A percentile compares a stretch with the other conserved stretches of the same genome.
phyloP scores from a whole-genome alignment of 2,797 vertebrate genomes.

The Falco naumanni region DNA sequence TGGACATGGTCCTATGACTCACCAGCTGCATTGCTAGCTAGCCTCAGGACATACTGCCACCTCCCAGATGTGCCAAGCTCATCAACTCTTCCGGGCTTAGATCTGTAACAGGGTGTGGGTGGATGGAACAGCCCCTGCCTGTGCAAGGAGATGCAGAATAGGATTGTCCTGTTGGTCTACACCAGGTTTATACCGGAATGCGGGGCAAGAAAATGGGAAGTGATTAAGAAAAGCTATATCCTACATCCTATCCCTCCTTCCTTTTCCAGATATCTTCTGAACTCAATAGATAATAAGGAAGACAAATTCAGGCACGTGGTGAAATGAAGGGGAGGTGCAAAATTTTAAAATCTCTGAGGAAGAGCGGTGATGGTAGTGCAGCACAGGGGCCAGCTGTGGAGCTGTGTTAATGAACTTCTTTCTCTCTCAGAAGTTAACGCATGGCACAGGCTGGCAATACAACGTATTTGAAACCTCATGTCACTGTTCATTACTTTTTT shows the following conservation, averaged over 20 bases:
- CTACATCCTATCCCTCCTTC: background rate
- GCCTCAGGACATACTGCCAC: background rate
- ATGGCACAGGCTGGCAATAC: background rate
- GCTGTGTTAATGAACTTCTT: background rate
- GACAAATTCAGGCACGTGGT: background rate
- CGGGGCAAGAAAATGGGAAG: background rate
- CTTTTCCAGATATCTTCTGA: background rate
- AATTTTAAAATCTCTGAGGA: background rate
- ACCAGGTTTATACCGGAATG: background rate
- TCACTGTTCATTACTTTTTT: background rate
- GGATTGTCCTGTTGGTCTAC: background rate
- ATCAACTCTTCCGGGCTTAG: background rate
- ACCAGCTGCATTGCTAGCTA: accelerated
- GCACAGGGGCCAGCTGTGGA: background rate
- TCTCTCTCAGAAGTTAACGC: background rate
- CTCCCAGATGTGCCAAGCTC: background rate
- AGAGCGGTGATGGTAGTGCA: background rate
- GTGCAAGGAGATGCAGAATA: background rate
- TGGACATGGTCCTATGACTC: background rate
- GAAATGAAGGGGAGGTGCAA: background rate
- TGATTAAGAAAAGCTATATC: background rate
- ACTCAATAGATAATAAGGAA: background rate
- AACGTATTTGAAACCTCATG: background rate
- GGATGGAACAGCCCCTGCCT: background rate
- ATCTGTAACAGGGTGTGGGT: background rate